phyloP scores from a whole-genome alignment of 2,888 invertebrate species.

The Anoplius nigerrimus region DNA sequence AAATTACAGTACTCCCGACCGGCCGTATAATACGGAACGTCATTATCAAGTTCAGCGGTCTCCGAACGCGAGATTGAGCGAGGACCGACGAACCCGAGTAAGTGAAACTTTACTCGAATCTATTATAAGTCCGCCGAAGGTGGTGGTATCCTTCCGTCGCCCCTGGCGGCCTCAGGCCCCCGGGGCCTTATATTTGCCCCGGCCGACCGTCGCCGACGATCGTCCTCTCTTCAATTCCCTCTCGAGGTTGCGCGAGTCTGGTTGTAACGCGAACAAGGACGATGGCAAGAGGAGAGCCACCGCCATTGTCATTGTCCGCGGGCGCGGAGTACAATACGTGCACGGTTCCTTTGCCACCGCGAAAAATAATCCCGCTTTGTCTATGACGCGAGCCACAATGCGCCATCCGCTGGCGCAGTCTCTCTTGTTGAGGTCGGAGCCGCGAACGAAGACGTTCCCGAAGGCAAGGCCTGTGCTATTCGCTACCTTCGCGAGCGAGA shows the following conservation, averaged over 20 bases:
- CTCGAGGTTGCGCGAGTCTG: not conserved
- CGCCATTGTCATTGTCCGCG: constrained; percentile 59
- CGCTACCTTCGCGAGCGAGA: too few relatives aligned
- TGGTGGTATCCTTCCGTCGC: not conserved
- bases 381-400: constrained; percentile 58
- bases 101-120: too few relatives aligned
- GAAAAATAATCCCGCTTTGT: constrained; percentile 71
- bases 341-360: constrained; percentile 66
- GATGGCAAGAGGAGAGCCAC: constrained; percentile 54
- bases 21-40: too few relatives aligned
- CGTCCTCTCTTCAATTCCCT: not conserved
- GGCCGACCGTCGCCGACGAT: not conserved
- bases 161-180: too few relatives aligned
- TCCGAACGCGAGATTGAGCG: too few relatives aligned
- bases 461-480: too few relatives aligned
- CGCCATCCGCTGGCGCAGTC: not conserved
- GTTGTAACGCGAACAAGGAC: constrained; percentile 65
- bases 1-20: too few relatives aligned
- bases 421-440: too few relatives aligned
- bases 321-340: constrained; percentile 57
- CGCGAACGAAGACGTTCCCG: too few relatives aligned
- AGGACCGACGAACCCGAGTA: too few relatives aligned
- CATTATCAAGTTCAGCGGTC: too few relatives aligned
- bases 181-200: not conserved
- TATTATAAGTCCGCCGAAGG: too few relatives aligned